These are phyloP conservation scores for Barbus barbus DNA, from an alignment of 2,113 vertebrate species.

Conservation along the genomic window DNA sequence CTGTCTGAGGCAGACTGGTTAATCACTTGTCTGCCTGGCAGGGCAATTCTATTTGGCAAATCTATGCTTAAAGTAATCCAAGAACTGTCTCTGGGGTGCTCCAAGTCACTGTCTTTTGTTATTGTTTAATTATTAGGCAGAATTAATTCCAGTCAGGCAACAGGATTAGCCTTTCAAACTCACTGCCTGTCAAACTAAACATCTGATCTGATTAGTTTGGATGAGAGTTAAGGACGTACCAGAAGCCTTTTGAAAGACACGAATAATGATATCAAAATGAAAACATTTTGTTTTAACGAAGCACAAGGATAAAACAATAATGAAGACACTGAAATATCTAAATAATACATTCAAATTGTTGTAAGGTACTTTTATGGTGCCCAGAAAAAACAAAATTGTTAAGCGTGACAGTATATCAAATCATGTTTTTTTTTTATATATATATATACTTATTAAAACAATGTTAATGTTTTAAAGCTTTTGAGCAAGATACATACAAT, in stretches of 20 bases:
- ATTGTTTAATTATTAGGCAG: conserved; percentile 57
- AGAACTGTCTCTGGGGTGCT: conserved; percentile 52
- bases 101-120: conserved; percentile 42
- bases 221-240: not conserved
- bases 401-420: not conserved
- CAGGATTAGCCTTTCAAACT: conserved; percentile 36
- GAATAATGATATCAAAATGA: not conserved
- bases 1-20: conserved; percentile 54
- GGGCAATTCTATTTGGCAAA: conserved; percentile 50
- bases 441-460: no score
- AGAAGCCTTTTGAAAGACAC: not conserved
- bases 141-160: conserved; percentile 48
- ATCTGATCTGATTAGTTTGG: conserved; percentile 35
- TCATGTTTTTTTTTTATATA: no score
- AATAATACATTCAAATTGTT: no score
- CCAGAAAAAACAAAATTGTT: no score
- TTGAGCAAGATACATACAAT: no score
- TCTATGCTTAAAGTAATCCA: conserved; percentile 53
- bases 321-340: no score
- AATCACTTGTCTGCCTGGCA: conserved; percentile 58
- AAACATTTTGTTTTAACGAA: not conserved
- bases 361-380: no score
- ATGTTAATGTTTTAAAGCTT: no score
- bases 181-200: conserved; percentile 41
- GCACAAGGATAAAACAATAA: not conserved